These are phyloP conservation scores for Holcopasites calliopsidis DNA, from an alignment of 1,140 invertebrate genomes.

Conservation along the genomic window DNA sequence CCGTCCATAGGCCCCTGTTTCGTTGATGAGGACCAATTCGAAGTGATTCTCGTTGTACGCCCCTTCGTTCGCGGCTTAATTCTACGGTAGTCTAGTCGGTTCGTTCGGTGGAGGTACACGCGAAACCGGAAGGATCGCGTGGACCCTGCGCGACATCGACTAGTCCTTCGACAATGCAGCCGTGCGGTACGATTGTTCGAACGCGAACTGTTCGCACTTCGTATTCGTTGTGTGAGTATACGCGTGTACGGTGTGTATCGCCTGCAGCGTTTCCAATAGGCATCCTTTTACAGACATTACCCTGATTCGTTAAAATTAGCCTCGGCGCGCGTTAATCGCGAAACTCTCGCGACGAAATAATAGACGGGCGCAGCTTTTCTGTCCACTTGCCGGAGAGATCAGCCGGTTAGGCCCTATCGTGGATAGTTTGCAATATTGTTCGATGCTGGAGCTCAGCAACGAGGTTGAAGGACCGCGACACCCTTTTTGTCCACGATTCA, in stretches of 20 bases:
- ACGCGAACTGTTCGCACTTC: neutral
- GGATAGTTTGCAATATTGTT: too few relatives aligned
- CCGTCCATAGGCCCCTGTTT: slow-evolving; percentile 58
- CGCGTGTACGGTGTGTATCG: neutral
- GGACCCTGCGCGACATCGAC: slow-evolving; percentile 24
- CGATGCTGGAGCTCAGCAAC: too few relatives aligned
- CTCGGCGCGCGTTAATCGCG: neutral
- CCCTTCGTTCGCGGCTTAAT: neutral
- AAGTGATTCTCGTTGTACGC: slow-evolving; percentile 40
- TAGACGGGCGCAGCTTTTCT: neutral
- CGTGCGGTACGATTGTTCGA: neutral
- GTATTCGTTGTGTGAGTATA: slow-evolving; percentile 26
- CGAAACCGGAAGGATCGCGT: slow-evolving; percentile 12
- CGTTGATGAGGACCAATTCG: slow-evolving; percentile 57
- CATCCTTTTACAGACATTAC: neutral
- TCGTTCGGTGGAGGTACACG: neutral
- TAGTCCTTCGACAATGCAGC: slow-evolving; percentile 23
- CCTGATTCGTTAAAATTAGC: slow-evolving; percentile 30
- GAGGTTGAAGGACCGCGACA: too few relatives aligned
- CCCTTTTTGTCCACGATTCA: too few relatives aligned
- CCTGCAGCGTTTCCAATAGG: neutral
- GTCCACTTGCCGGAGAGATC: neutral
- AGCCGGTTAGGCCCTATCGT: too few relatives aligned
- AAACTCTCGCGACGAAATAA: neutral
- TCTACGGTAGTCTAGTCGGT: neutral